Evolutionary conservation across 2,888 invertebrate species (phyloP), one percentile per base, ranked within the genome.

Genomic region (Lamellibrachia satsuma): DNA sequence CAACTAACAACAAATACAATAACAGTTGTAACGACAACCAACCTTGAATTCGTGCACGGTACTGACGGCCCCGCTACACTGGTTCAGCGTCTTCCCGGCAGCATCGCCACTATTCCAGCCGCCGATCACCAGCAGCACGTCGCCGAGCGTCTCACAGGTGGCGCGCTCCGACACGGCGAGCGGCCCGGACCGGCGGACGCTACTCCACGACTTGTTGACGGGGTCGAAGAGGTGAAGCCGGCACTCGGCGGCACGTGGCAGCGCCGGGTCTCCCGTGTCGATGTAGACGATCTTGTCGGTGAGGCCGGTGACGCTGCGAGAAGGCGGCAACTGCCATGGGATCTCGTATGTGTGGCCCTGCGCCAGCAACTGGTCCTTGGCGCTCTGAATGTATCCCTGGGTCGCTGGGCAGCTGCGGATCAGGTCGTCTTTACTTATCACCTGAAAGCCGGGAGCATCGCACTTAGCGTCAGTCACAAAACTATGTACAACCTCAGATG

Each of bases 131-230:
- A 94, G 91, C 51, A 94, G 91, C 11, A 93, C 92, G 90, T 94
- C 93, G 4, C 93, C 93, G 7, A 94, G 90, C 27, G 92, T 93
- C 52, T 93, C 93, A 92, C 94, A 94, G 7, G 94, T 93, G n/a
- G 94, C 94, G 55, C 94, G 92, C 52, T 93, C 93, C 4, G 94
- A 94, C 75, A 75, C 75, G 7, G 94, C 94, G 91, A 93, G 90
- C 7, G 94, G 94, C 39, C 94, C 94, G 0, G 94, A 92, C 91
- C 93, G 93, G 75, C 93, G 93, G 0, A 93, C 94, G 91, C 91
- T 94, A 90, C 94, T 94, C 94, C 94, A 94, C n/a, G 94, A 94
- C 90, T 94, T 94, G 93, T 94, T 94, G 39, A 94, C 93, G 39
- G 93, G 92, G 92, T 94, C 94, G 92, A 94, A 94, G 9, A 94